A percentile compares a stretch with the other conserved stretches of the same genome.
phyloP scores from a whole-genome alignment of 1,140 invertebrate species.

The Ceratitis capitata region DNA sequence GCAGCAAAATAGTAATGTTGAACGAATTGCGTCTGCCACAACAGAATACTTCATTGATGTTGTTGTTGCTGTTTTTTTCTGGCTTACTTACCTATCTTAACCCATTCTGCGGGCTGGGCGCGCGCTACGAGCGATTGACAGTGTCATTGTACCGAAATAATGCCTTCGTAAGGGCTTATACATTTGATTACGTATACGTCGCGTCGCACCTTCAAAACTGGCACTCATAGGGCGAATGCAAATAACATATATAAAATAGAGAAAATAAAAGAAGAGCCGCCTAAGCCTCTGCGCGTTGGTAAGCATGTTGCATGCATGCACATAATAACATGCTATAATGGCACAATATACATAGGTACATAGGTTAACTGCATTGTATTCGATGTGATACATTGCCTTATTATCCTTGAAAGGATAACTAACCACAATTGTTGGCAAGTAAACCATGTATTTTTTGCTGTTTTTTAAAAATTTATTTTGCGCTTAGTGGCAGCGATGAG shows the following conservation, averaged over 20 bases:
- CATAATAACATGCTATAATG: not conserved
- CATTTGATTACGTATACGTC: not conserved
- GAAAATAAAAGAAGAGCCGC: not conserved
- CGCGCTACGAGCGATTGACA: not conserved
- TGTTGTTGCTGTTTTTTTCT: not conserved
- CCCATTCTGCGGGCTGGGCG: not conserved
- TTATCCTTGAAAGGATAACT: conserved; percentile 34
- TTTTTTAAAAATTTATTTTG: not conserved
- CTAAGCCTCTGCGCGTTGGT: not conserved
- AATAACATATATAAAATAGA: not conserved
- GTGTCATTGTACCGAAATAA: conserved; percentile 15
- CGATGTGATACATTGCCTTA: not conserved
- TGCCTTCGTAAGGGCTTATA: not conserved
- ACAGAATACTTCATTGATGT: not conserved
- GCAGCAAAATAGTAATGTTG: not conserved
- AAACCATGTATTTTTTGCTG: not conserved
- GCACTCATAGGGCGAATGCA: not conserved
- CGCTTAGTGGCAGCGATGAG: not conserved
- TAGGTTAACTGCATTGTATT: not conserved
- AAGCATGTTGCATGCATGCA: not conserved
- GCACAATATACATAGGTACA: not conserved
- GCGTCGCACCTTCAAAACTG: not conserved
- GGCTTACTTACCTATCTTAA: not conserved
- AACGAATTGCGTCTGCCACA: not conserved
- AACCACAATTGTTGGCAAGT: not conserved